phyloP scores from a whole-genome alignment of 1,140 invertebrate genomes.

The Leptoteleia sp. region DNA sequence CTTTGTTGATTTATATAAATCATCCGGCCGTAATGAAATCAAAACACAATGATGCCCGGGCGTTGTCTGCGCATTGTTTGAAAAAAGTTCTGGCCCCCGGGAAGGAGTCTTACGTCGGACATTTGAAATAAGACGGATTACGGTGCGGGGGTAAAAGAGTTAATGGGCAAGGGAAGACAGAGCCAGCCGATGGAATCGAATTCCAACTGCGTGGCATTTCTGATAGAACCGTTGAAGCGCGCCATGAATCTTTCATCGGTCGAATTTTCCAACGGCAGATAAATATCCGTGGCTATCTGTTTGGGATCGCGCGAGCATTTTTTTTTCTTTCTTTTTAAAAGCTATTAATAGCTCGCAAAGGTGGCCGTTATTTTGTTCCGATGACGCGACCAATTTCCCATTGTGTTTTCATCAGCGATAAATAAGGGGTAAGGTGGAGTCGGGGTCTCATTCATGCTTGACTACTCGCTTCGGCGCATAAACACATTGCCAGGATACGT shows the following conservation, averaged over 20 bases:
- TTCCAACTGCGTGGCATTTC: conserved; percentile 64
- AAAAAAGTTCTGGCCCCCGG: conserved; percentile 6
- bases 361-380: conserved; percentile 6
- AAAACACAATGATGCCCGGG: conserved; percentile 26
- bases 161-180: conserved; percentile 21
- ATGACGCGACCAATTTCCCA: conserved; percentile 5
- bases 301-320: neutral
- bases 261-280: conserved; percentile 48
- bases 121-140: conserved; percentile 35
- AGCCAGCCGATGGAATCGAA: conserved; percentile 8
- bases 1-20: conserved; percentile 29
- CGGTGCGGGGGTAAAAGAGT: conserved; percentile 26
- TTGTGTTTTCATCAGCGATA: conserved; percentile 22
- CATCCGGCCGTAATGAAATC: conserved; percentile 34
- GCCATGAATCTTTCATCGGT: conserved; percentile 75
- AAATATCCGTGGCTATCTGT: conserved; percentile 37
- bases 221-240: conserved; percentile 70
- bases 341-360: neutral
- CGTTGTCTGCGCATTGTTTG: conserved; percentile 4
- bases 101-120: neutral
- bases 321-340: neutral
- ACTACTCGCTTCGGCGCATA: conserved; percentile 2
- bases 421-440: conserved; percentile 15
- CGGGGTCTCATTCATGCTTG: conserved; percentile 27
- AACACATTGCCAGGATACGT: conserved; percentile 31